Conservation (phyloP, 2,113 vertebrate genomes). For the Ornithorhynchus anatinus region DNA sequence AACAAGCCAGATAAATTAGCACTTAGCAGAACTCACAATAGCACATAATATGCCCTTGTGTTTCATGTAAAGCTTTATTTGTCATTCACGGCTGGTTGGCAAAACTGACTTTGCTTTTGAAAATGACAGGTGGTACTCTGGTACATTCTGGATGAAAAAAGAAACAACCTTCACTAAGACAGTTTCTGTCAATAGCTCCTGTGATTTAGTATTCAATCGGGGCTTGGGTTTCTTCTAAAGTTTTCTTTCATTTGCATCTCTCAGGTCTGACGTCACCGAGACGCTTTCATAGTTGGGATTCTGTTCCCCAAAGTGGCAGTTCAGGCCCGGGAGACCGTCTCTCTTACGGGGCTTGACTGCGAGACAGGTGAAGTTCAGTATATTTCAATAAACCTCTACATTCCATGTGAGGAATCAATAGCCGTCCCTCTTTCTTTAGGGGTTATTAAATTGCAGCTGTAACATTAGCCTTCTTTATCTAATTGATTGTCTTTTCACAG, state of each 20-base stretch:
- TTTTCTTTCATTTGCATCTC: conserved; percentile 70
- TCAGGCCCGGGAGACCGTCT: conserved; percentile 41
- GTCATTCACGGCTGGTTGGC: conserved; percentile 83
- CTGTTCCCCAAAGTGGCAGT: conserved; percentile 47
- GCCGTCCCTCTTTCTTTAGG: conserved; percentile 73
- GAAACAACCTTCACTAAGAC: conserved; percentile 73
- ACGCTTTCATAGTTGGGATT: conserved; percentile 57
- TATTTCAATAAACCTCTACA: conserved; percentile 75
- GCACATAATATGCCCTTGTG: conserved; percentile 82
- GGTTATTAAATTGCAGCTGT: conserved; percentile 87
- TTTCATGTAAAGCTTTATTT: conserved; percentile 85
- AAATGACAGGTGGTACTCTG: conserved; percentile 87
- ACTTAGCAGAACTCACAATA: conserved; percentile 83
- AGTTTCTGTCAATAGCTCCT: conserved; percentile 70
- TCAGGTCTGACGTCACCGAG: conserved; percentile 57
- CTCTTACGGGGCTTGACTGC: conserved; percentile 58
- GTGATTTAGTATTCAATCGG: conserved; percentile 69
- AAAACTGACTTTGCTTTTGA: conserved; percentile 85
- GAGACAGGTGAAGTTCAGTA: conserved; percentile 78
- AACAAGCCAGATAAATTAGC: conserved; percentile 88
- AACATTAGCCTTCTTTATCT: conserved; percentile 86
- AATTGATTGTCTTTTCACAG: conserved; percentile 87
- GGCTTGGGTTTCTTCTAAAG: conserved; percentile 61
- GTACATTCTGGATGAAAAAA: conserved; percentile 73
- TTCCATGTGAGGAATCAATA: conserved; percentile 84